Evolutionary conservation across 1,140 invertebrate species (phyloP), one percentile per base, ranked within the genome.

Genomic region (Scaptomyza hsui): DNA sequence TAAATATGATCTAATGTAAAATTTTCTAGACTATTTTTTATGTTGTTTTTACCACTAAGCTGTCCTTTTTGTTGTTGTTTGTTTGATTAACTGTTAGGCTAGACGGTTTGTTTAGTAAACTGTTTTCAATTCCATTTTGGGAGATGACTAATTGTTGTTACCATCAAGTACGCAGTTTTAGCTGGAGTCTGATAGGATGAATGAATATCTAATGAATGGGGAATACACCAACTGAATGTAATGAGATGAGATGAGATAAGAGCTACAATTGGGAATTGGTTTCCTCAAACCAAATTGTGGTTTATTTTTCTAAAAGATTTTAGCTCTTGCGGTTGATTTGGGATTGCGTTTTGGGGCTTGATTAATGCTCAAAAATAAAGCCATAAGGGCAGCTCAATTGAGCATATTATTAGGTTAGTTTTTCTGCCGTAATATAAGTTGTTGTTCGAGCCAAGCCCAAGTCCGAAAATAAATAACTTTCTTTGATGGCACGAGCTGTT

Each of bases 401-500:
- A 48, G 37, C 12, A 32, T 39, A 51, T 42, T 62, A 41, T 61
- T 26, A 21, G 45, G 13, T 41, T 41, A 18, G 57, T 13, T 61
- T 41, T 29, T 10, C 12, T 9, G 24, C 4, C 29, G 19, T 15
- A 37, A 12, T 61, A 29, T 41, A 61, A 39, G 21, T 51, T 52
- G 15, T 45, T 53, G 16, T 19, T 61, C 1, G 16, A 44, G 55
- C 55, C 39, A 45, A 57, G 41, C 52, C 65, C 65, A 68, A 67
- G 26, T 52, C 52, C 26, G 41, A 29, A 42, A 44, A 41, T 47
- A 15, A 51, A 29, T 51, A 62, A 63, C 59, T 55, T 70, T 70
- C 45, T 63, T 63, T 41, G 48, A 65, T 79, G 77, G 77, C 77
- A 80, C 77, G 77, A 80, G 77, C 56, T 47, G 18, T 59, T 59